Evolutionary conservation across 2,797 vertebrate species (phyloP).

Genomic region (Alosa sapidissima): DNA sequence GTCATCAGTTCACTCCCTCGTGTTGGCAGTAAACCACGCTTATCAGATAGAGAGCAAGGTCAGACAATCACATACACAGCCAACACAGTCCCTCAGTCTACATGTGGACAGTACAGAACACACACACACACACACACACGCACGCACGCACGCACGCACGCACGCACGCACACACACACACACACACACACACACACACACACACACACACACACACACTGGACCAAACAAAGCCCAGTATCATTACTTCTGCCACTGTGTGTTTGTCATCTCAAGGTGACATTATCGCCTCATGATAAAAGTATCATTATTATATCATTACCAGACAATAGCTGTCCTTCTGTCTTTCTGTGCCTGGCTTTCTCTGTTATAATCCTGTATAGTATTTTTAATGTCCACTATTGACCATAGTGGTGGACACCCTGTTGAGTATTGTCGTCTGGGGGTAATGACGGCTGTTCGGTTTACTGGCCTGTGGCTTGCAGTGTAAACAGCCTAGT

Average conservation of each 20-base stretch:
- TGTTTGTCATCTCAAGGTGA: neutral
- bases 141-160: neutral
- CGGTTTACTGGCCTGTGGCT: neutral
- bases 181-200: too few species aligned
- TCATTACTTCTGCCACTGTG: neutral
- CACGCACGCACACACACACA: neutral
- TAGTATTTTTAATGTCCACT: neutral
- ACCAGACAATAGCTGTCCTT: neutral
- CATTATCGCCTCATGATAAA: neutral
- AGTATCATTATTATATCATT: neutral
- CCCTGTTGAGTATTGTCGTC: neutral
- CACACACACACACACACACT: neutral
- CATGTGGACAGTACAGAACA: neutral
- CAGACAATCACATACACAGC: conserved; percentile 1
- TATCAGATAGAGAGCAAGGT: conserved; percentile 31
- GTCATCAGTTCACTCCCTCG: conserved; percentile 9
- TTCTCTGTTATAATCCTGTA: neutral
- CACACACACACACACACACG: neutral
- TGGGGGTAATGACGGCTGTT: neutral
- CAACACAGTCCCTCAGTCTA: neutral
- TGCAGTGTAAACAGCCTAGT: neutral
- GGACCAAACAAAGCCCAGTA: neutral
- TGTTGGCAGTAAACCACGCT: conserved; percentile 22
- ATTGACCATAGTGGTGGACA: neutral
- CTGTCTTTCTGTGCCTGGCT: neutral